A percentile compares a stretch with the other conserved stretches of the same genome.
These are phyloP conservation scores for Anas capensis DNA, from an alignment of 2,797 vertebrate genomes.

Conservation along the genomic window DNA sequence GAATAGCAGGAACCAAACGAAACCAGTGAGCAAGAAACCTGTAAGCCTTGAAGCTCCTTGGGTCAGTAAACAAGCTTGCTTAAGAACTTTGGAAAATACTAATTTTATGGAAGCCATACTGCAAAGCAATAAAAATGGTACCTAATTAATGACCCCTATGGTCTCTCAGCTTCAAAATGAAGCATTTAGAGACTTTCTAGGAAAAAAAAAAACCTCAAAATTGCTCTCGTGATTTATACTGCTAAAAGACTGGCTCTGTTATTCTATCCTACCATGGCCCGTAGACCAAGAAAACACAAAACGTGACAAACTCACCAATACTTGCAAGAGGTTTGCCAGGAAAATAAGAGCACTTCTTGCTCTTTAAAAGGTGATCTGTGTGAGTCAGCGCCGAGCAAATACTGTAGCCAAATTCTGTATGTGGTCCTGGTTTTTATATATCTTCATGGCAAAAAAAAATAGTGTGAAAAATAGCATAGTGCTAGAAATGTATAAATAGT, in stretches of 20 bases:
- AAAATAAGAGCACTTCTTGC: neutral
- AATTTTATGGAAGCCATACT: neutral
- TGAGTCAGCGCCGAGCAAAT: neutral
- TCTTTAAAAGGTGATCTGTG: neutral
- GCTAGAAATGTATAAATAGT: neutral
- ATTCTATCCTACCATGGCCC: rapidly evolving
- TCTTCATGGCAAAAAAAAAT: rapidly evolving
- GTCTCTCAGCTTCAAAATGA: neutral
- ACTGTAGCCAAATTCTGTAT: rapidly evolving
- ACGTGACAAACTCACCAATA: neutral
- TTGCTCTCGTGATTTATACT: neutral
- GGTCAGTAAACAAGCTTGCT: neutral
- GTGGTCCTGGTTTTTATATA: neutral
- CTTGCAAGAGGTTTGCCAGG: neutral
- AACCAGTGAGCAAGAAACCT: neutral
- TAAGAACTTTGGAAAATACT: neutral
- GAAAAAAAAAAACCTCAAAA: neutral
- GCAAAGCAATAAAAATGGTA: neutral
- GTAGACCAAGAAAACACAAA: neutral
- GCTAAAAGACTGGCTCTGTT: neutral
- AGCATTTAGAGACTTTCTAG: neutral
- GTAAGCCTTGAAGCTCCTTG: neutral
- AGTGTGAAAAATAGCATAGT: neutral
- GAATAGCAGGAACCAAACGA: neutral
- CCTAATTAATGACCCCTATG: neutral